Conservation (phyloP, 2,888 invertebrate genomes). For the Ametastegia equiseti region DNA sequence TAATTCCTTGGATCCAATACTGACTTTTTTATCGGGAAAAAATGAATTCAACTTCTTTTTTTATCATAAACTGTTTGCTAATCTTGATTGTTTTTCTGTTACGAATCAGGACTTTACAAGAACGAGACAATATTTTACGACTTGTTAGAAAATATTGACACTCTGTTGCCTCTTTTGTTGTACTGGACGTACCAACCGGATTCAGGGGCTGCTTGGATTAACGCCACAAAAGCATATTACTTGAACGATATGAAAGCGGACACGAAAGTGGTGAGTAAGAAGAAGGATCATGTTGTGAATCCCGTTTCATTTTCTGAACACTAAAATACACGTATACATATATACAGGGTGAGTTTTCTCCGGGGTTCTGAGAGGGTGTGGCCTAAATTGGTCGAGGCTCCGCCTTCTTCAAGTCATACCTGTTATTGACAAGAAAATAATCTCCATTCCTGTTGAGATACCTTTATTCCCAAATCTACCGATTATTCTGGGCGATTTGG, state of each 20-base stretch:
- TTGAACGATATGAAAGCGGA: constrained; percentile 4
- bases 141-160: background rate
- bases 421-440: too few relatives aligned
- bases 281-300: background rate
- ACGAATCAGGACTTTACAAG: background rate
- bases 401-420: too few relatives aligned
- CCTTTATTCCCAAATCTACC: too few relatives aligned
- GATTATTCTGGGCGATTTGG: too few relatives aligned
- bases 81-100: background rate
- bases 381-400: too few relatives aligned
- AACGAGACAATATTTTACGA: background rate
- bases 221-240: constrained; percentile 19
- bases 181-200: constrained; percentile 5
- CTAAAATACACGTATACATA: too few relatives aligned
- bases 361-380: too few relatives aligned
- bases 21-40: too few relatives aligned
- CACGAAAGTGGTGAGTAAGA: background rate
- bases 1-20: too few relatives aligned
- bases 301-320: background rate
- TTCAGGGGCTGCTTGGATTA: constrained; percentile 3
- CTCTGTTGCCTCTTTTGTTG: background rate
- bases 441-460: too few relatives aligned
- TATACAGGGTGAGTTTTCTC: too few relatives aligned
- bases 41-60: too few relatives aligned
- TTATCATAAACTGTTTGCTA: background rate